phyloP scores from a whole-genome alignment of 2,888 invertebrate species.

The Drosophila atripex region DNA sequence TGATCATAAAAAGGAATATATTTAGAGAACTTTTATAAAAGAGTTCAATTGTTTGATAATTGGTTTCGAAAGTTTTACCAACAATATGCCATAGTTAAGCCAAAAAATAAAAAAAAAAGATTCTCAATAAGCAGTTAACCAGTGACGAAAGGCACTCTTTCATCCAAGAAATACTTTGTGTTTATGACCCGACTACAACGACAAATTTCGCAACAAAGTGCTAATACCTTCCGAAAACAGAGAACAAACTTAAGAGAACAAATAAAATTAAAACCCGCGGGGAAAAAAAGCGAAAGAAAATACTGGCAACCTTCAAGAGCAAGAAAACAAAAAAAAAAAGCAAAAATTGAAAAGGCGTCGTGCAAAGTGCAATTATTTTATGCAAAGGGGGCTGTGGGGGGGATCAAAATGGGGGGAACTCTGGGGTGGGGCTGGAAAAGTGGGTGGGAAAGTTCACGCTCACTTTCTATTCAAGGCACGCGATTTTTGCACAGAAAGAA shows the following conservation, averaged over 20 bases:
- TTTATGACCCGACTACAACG: background rate
- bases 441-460: conserved; percentile 68
- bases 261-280: conserved; percentile 21
- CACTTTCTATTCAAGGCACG: conserved; percentile 64
- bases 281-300: conserved; percentile 3
- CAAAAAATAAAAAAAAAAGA: background rate
- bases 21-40: too few species aligned
- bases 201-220: background rate
- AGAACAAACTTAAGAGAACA: conserved; percentile 5
- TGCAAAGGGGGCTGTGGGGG: conserved; percentile 10
- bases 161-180: too few species aligned
- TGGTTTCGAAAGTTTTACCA: too few species aligned
- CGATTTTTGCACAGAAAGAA: conserved; percentile 22
- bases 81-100: background rate
- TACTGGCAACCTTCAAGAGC: conserved; percentile 31
- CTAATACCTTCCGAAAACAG: background rate
- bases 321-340: conserved; percentile 20
- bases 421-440: conserved; percentile 3
- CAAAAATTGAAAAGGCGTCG: conserved; percentile 48
- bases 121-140: background rate
- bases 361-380: conserved; percentile 35
- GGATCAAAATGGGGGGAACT: background rate
- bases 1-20: too few species aligned
- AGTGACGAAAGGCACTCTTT: too few species aligned
- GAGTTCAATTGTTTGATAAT: too few species aligned